These are phyloP conservation scores for Endomychus coccineus DNA, from an alignment of 2,888 invertebrate species.

Conservation along the genomic window DNA sequence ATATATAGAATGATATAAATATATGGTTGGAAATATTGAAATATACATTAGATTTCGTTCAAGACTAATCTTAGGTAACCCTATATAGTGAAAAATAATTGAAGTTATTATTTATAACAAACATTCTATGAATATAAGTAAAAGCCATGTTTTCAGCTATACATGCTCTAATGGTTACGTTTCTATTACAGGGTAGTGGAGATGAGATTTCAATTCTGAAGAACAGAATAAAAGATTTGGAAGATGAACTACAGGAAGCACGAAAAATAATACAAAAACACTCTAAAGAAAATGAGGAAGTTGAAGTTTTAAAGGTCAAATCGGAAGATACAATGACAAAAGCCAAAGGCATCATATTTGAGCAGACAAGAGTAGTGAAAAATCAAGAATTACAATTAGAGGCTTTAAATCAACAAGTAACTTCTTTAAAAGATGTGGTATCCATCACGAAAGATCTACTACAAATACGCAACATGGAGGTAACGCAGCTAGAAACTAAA, in stretches of 20 bases:
- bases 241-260: conserved; percentile 36
- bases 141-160: no score
- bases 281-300: conserved; percentile 33
- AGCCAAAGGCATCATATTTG: conserved; percentile 64
- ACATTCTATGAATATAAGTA: no score
- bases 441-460: conserved; percentile 72
- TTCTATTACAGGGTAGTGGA: conserved; percentile 20
- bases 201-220: conserved; percentile 23
- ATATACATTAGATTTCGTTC: no score
- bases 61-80: no score
- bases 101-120: no score
- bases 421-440: conserved; percentile 74
- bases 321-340: conserved; percentile 52
- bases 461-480: conserved; percentile 70
- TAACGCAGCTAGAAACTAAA: conserved; percentile 62
- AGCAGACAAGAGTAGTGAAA: conserved; percentile 67
- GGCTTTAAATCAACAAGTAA: conserved; percentile 62
- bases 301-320: conserved; percentile 40
- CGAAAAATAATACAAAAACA: conserved; percentile 32
- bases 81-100: no score
- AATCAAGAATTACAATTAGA: conserved; percentile 74
- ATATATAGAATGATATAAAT: no score
- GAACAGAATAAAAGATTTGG: conserved; percentile 30
- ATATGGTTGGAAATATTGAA: no score
- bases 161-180: no score